Evolutionary conservation across 1,140 invertebrate genomes (phyloP), one percentile per base, ranked within the genome.

Genomic region (Drosophila athabasca): DNA sequence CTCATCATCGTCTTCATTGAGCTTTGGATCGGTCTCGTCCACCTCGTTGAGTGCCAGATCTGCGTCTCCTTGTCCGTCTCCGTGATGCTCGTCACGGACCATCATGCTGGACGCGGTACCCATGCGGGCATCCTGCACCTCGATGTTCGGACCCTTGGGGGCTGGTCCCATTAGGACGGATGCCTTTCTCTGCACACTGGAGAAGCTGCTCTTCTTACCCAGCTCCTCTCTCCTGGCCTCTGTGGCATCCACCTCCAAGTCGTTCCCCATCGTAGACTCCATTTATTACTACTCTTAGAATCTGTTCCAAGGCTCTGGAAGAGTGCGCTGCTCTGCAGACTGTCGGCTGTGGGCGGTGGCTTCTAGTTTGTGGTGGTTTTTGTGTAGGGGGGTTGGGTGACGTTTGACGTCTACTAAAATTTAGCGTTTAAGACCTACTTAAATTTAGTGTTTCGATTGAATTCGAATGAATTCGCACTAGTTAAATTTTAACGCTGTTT

Each of bases 401-500:
- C 61, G 31, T 60, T 59, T 78, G 60, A 59, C 60, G 74, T 64
- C 58, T 79, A 87, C 82, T 49, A 75, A 26, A 87, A 87, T 82
- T 87, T 87, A 22, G 43, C 61, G 31, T 60, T 62, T 78, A 69
- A 59, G 57, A 77, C 64, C 58, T 79, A 87, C 82, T 49, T 71
- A 26, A 87, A 87, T 82, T 87, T 87, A 22, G 60, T 41, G 62
- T 53, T 75, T n/a, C 9, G 9, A 35, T 35, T 8, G 9, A 11
- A 39, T 39, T 11, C 3, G 1, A 39, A 24, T 31, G 44, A 29
- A 44, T 22, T 51, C 65, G 35, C 59, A 70, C 61, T 71, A 76
- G 31, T 35, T 15, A 43, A 75, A 67, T 64, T 82, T 76, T 62
- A 62, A 45, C 62, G 26, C 59, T 84, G 57, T 68, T 69, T 60